Evolutionary conservation across 2,797 vertebrate genomes (phyloP).

Genomic region (Fringilla coelebs): DNA sequence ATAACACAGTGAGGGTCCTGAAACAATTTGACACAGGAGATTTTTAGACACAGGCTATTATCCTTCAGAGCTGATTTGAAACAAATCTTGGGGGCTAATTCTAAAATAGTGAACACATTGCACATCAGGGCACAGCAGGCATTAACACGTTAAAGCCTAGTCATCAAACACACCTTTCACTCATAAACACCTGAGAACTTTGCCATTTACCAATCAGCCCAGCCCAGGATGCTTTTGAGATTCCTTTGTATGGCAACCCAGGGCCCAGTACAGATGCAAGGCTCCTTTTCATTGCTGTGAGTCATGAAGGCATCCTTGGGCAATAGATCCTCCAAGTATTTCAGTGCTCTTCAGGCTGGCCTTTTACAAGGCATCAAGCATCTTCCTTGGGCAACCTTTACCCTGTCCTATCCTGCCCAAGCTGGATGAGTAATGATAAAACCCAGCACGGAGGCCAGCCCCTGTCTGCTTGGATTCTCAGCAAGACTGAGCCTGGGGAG

Average conservation of each 20-base stretch:
- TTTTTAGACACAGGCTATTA: neutral
- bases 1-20: neutral
- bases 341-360: neutral
- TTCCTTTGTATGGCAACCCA: neutral
- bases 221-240: neutral
- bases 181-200: neutral
- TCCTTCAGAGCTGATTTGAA: neutral
- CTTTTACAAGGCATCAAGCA: neutral
- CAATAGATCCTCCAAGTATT: neutral
- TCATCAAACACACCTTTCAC: neutral
- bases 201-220: neutral
- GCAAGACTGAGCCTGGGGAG: neutral
- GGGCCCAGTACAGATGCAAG: neutral
- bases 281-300: neutral
- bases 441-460: neutral
- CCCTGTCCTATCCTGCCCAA: neutral
- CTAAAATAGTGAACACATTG: neutral
- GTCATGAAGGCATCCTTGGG: neutral
- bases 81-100: neutral
- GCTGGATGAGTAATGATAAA: neutral
- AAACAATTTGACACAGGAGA: neutral
- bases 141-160: neutral
- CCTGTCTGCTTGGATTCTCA: neutral
- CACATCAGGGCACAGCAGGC: neutral
- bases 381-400: neutral